These are phyloP conservation scores for Oncorhynchus nerka DNA, from an alignment of 2,113 vertebrate species.

Conservation along the genomic window DNA sequence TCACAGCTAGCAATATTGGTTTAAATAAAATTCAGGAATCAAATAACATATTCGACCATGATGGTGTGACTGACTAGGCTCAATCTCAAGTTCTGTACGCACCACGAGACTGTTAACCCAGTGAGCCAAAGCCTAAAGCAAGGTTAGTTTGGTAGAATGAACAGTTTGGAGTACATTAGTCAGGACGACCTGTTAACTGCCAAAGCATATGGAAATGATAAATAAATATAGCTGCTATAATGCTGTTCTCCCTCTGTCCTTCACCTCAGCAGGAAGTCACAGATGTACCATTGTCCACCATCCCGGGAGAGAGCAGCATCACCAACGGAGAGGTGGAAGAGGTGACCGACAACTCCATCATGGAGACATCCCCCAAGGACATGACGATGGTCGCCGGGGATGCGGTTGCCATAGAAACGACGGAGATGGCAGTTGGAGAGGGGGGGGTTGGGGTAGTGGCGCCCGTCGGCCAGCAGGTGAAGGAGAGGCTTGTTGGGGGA, in stretches of 20 bases:
- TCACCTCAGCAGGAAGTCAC: slow-evolving; percentile 65
- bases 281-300: slow-evolving; percentile 54
- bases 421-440: slow-evolving; percentile 41
- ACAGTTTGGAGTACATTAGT: too few species aligned
- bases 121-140: too few species aligned
- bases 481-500: slow-evolving; percentile 82
- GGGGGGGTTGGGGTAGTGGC: slow-evolving; percentile 35
- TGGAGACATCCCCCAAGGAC: background rate
- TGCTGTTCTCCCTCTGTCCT: slow-evolving; percentile 22
- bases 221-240: background rate
- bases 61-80: background rate
- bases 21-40: background rate
- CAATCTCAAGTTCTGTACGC: background rate
- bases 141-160: too few species aligned
- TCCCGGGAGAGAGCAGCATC: slow-evolving; percentile 47
- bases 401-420: slow-evolving; percentile 23
- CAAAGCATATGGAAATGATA: too few species aligned
- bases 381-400: slow-evolving; percentile 2
- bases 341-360: slow-evolving; percentile 22
- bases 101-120: too few species aligned
- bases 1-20: background rate
- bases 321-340: slow-evolving; percentile 62
- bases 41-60: background rate
- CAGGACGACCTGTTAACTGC: too few species aligned
- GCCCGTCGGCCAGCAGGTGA: slow-evolving; percentile 71